Evolutionary conservation across 2,888 invertebrate genomes (phyloP).

Genomic region (Lathronympha strigana): DNA sequence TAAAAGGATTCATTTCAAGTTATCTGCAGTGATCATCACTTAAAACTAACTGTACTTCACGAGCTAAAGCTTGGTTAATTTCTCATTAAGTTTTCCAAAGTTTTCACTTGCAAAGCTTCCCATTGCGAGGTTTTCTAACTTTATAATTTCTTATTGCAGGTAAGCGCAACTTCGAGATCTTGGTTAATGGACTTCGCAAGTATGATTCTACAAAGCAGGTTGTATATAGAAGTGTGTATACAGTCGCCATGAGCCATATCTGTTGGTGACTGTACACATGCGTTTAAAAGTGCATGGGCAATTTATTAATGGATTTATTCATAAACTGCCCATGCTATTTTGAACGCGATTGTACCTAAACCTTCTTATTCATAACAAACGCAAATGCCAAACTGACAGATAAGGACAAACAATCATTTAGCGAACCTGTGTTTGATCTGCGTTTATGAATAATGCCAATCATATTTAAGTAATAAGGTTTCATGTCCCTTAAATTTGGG

Average conservation of each 20-base stretch:
- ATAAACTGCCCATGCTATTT: too few relatives aligned
- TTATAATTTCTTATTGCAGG: conserved; percentile 33
- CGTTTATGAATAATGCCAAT: too few relatives aligned
- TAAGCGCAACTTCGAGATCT: conserved; percentile 27
- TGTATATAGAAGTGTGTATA: conserved; percentile 11
- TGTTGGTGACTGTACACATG: not conserved
- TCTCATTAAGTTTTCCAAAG: conserved; percentile 20
- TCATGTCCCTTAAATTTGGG: too few relatives aligned
- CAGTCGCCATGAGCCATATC: not conserved
- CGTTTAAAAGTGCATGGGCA: too few relatives aligned
- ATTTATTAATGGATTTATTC: too few relatives aligned
- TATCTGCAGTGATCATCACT: not conserved
- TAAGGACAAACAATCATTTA: too few relatives aligned
- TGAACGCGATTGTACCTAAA: too few relatives aligned
- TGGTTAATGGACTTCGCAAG: conserved; percentile 17
- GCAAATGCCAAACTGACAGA: too few relatives aligned
- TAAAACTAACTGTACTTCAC: not conserved
- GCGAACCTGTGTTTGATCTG: too few relatives aligned
- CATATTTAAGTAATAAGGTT: too few relatives aligned
- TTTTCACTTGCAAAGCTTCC: conserved; percentile 10
- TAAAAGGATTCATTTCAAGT: too few relatives aligned
- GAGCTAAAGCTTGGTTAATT: conserved; percentile 4
- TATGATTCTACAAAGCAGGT: conserved; percentile 14
- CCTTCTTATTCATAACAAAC: too few relatives aligned
- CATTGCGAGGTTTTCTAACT: conserved; percentile 30